Conservation (phyloP, 2,888 invertebrate genomes). For the Balanococcus diminutus region DNA sequence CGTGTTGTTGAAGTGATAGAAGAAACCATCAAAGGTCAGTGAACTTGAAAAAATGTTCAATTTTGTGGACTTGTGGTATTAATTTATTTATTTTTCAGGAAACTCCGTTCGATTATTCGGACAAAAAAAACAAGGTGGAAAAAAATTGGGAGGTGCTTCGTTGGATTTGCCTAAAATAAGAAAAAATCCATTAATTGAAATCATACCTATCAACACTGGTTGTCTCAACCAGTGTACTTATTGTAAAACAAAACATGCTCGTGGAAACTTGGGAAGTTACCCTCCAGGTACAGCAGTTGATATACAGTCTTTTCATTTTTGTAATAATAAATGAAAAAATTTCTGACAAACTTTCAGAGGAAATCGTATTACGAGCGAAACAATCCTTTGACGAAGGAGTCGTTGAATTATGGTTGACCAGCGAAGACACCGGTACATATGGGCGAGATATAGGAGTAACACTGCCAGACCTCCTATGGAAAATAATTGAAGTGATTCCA, state of each 20-base stretch:
- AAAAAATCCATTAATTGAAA: constrained; percentile 94
- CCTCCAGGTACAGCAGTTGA: constrained; percentile 71
- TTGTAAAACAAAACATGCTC: constrained; percentile 96
- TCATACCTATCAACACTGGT: constrained; percentile 94
- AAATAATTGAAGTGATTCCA: constrained; percentile 79
- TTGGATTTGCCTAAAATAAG: constrained; percentile 91
- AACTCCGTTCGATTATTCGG: constrained; percentile 78
- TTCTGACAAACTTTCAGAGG: constrained; percentile 64
- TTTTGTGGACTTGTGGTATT: too few relatives aligned
- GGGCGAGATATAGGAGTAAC: constrained; percentile 91
- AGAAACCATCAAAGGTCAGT: constrained; percentile 87
- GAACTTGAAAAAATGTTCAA: background rate
- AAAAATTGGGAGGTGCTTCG: constrained; percentile 85
- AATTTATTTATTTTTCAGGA: constrained; percentile 62
- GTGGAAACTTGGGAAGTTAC: constrained; percentile 96
- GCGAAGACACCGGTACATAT: constrained; percentile 97
- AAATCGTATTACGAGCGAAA: constrained; percentile 83
- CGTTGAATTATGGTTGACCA: constrained; percentile 95
- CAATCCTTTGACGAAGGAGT: constrained; percentile 92
- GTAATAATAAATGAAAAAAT: too few relatives aligned
- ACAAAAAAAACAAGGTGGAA: constrained; percentile 79
- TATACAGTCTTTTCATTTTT: too few relatives aligned
- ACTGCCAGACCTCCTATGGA: constrained; percentile 83
- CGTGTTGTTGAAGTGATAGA: constrained; percentile 96
- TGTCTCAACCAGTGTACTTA: constrained; percentile 98